Evolutionary conservation across 1,140 invertebrate species (phyloP), one percentile per base, ranked within the genome.

Genomic region (Nomia melanderi): DNA sequence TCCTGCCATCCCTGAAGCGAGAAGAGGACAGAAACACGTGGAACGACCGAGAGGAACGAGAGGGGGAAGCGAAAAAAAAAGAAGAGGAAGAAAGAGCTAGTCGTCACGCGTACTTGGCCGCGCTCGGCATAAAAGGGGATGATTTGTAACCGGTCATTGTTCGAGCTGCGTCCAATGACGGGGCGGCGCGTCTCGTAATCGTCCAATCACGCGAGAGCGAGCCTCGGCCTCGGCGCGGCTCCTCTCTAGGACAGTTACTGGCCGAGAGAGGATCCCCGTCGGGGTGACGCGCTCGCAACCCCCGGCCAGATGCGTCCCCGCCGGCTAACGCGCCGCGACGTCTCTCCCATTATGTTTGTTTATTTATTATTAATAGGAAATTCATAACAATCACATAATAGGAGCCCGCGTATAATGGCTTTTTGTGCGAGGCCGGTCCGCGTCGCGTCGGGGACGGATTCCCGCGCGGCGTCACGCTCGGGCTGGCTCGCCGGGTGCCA

Each of bases 351-450:
- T 92, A 90, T 92, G 87, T 89, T 91, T 92, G 89, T 91, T 92
- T 92, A 92, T 91, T 90, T 92, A 91, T 91, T 91, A 91, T 91
- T 91, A 92, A 92, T 92, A 92, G 89, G 88, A 89, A 92, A 91
- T 91, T 92, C 90, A 90, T 91, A 91, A 91, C 88, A 91, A 91
- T 91, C 88, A 88, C 85, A 91, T 89, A 91, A 91, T 90, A 80
- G 88, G n/a, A 78, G 53, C 59, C 78, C 72, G 80, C 73, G 64
- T 73, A 64, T 75, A 70, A 77, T 56, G 65, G 75, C 47, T 63
- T 71, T 71, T 62, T 73, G 20, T 47, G 50, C 7, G 44, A 31
- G 36, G 9, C 36, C 11, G 63, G 41, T 39, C 12, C 36, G 23
- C 47, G 23, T 12, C 27, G 33, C 66, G 74, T 74, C n/a, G n/a